A percentile compares a stretch with the other conserved stretches of the same genome.
Conservation (phyloP, 2,113 vertebrate genomes). For the Gymnarchus niloticus region DNA sequence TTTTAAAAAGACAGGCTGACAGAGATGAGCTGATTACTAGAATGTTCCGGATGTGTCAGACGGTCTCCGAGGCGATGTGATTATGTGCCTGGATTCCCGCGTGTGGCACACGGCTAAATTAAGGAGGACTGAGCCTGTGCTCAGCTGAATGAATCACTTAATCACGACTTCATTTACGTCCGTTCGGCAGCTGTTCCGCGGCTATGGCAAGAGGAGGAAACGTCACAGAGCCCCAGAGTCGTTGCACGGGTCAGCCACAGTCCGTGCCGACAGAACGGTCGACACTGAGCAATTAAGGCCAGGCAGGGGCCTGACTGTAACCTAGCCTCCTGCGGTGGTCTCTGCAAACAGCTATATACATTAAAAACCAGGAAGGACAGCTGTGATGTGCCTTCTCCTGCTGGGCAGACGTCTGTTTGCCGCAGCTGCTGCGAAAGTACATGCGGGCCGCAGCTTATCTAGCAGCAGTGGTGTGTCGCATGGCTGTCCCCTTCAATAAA, state of each 20-base stretch:
- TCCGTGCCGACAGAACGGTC: neutral
- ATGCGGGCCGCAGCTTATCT: neutral
- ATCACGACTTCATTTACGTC: neutral
- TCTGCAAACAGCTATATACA: neutral
- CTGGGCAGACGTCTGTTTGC: too few species aligned
- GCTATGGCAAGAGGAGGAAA: too few species aligned
- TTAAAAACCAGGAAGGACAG: neutral
- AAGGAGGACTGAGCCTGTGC: neutral
- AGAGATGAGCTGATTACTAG: neutral
- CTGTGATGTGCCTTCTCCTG: neutral
- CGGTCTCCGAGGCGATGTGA: neutral
- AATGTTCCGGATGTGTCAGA: neutral
- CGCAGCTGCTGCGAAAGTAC: neutral
- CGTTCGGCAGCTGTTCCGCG: neutral
- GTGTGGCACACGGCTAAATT: neutral
- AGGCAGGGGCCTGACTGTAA: neutral
- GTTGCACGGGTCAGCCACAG: too few species aligned
- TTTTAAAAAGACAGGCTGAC: neutral
- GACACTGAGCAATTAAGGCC: neutral
- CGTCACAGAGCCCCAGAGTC: too few species aligned
- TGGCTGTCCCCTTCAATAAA: neutral
- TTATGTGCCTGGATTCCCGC: neutral
- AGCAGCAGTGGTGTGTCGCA: neutral
- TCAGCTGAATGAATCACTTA: slow-evolving; percentile 3
- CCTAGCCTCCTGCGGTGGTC: neutral